These are phyloP conservation scores for Cygnus buccinator DNA, from an alignment of 2,113 vertebrate genomes.

Conservation along the genomic window DNA sequence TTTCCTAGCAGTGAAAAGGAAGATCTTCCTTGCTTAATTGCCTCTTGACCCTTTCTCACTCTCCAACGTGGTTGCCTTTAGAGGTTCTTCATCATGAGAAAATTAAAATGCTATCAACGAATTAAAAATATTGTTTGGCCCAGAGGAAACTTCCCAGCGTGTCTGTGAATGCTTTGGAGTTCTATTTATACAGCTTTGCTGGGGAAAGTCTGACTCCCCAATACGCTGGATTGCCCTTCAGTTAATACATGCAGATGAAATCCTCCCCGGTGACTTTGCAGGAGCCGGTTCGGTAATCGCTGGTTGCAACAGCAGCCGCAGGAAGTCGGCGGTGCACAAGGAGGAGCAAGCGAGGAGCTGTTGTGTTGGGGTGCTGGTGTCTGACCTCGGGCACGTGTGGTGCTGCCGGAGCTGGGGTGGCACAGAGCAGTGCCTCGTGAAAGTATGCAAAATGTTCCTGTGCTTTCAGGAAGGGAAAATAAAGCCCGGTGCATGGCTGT, in stretches of 20 bases:
- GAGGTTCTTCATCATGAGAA: conserved; percentile 58
- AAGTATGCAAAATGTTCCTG: too few relatives aligned
- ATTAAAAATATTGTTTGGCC: conserved; percentile 57
- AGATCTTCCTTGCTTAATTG: conserved; percentile 69
- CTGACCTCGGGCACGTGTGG: accelerated
- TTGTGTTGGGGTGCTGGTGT: neutral
- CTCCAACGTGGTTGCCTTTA: conserved; percentile 43
- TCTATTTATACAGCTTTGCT: neutral
- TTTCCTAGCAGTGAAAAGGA: conserved; percentile 56
- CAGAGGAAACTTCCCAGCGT: conserved; percentile 26
- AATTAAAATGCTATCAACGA: conserved; percentile 63
- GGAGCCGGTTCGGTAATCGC: neutral
- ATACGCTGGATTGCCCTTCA: neutral
- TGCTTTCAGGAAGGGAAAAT: neutral
- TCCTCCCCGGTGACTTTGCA: neutral
- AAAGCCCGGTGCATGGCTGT: neutral
- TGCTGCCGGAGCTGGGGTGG: neutral
- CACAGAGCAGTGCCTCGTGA: neutral
- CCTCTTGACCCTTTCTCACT: conserved; percentile 61
- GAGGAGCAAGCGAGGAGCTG: too few relatives aligned
- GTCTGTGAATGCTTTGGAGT: neutral
- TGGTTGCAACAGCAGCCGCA: neutral
- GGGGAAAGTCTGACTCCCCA: neutral
- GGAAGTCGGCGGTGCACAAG: accelerated
- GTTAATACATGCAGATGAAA: neutral